Base-by-base conservation (phyloP, 2,888 invertebrate genomes). In the Nemoura dubitans region DNA sequence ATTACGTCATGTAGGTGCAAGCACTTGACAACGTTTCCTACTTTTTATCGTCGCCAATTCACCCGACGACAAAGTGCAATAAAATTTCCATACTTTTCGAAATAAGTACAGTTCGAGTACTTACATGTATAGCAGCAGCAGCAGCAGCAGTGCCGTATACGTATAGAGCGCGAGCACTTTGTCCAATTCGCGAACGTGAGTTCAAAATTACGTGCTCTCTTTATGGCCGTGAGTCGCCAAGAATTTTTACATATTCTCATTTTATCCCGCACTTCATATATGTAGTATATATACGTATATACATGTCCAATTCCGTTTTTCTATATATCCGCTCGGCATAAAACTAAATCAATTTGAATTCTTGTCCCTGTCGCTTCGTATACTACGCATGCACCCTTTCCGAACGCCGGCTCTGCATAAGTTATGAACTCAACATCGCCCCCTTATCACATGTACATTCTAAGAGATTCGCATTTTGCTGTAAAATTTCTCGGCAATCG, bases 221-320 rank as follows among this genome's bases (percentile, higher is more conserved):
- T 59, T 59, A 59, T 59, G 16, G 59, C 59, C 59, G 21, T 59
- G 14, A 59, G 59, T 59, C 59, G 59, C 59, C 59, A 59, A 59
- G 59, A 59, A 59, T 21, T 59, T 36, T 59, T 59, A 59, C 59
- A 59, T 59, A 59, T 59, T 59, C 59, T 59, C 59, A 59, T 59
- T 14, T 59, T 14, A 21, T 36, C 36, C 10, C 36, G 10, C 36
- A 21, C 59, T 59, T 14, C 16, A 59, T 21, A 59, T 59, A 7
- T 59, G 10, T 36, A 36, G 36, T 36, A n/a, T 36, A 3, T 10
- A 36, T 36, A 36, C 36, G 10, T 36, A 10, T 10, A n/a, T 59
- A 21, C 16, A 59, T 7, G 59, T 59, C 21, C 59, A 59, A 59
- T 59, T 21, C 14, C 21, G 14, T 36, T 36, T 36, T 36, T 36